These are phyloP conservation scores for Atethmia centrago DNA, from an alignment of 2,888 invertebrate species.

Conservation along the genomic window DNA sequence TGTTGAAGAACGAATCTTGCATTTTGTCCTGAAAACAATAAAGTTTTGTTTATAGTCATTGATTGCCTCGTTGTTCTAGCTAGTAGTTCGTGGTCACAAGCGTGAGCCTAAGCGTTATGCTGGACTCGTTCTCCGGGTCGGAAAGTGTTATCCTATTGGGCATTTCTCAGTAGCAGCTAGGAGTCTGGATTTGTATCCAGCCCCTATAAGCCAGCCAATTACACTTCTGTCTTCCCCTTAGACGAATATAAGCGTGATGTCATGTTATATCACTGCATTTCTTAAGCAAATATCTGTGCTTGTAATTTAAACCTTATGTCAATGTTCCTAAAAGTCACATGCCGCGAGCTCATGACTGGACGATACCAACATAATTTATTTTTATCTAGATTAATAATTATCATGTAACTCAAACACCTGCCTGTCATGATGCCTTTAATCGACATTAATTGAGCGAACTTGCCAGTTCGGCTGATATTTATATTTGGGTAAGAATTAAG, in stretches of 20 bases:
- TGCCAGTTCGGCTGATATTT: not conserved
- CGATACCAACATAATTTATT: not conserved
- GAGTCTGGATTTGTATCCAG: not conserved
- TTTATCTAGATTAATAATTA: conserved; percentile 11
- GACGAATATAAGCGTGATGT: not conserved
- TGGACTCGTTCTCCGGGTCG: not conserved
- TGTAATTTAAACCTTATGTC: conserved; percentile 14
- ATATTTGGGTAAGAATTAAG: not conserved
- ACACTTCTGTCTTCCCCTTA: not conserved
- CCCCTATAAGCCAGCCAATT: not conserved
- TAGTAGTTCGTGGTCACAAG: not conserved
- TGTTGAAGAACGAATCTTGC: conserved; percentile 93
- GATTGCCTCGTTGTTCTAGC: not conserved
- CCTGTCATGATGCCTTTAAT: no score
- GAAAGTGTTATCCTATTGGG: not conserved
- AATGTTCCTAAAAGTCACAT: conserved; percentile 8
- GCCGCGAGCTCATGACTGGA: not conserved
- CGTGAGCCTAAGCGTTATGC: not conserved
- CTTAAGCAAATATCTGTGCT: not conserved
- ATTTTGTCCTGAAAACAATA: conserved; percentile 91
- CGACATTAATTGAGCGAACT: no score
- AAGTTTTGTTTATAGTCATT: not conserved
- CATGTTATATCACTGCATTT: not conserved
- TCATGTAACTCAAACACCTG: not conserved
- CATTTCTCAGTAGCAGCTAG: not conserved